Evolutionary conservation across 2,888 invertebrate species (phyloP).

Genomic region (Patella ulyssiponensis): DNA sequence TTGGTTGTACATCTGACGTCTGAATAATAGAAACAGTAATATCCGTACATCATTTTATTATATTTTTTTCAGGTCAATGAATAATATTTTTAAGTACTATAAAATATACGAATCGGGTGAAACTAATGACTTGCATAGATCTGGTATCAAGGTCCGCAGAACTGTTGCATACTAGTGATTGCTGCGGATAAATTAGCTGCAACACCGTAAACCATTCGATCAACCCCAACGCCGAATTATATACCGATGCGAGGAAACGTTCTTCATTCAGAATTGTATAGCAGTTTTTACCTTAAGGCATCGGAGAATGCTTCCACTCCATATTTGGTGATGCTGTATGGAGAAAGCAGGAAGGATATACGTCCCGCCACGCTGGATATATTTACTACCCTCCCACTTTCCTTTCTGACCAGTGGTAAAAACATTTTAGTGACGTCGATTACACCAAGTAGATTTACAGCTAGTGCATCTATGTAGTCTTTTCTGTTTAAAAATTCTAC

Average conservation of each 20-base stretch:
- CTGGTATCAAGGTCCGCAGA: no score
- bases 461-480: conserved; percentile 58
- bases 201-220: no score
- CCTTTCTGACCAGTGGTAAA: conserved; percentile 56
- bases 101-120: no score
- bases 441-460: conserved; percentile 68
- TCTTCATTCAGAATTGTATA: no score
- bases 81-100: no score
- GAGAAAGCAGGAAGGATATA: conserved; percentile 41
- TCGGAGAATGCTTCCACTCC: conserved; percentile 60
- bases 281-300: conserved; percentile 50
- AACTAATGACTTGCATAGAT: no score
- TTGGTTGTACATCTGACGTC: conserved; percentile 14
- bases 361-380: conserved; percentile 54
- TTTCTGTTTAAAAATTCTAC: conserved; percentile 66
- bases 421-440: conserved; percentile 56
- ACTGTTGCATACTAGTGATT: no score
- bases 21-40: background rate
- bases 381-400: conserved; percentile 58
- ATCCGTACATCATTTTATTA: no score
- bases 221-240: no score
- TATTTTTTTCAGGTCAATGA: no score
- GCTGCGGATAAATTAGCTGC: no score
- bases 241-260: no score
- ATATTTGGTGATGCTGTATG: conserved; percentile 60